A percentile compares a stretch with the other conserved stretches of the same genome.
These are phyloP conservation scores for Araneus ventricosus DNA, from an alignment of 1,140 invertebrate genomes.

Conservation along the genomic window DNA sequence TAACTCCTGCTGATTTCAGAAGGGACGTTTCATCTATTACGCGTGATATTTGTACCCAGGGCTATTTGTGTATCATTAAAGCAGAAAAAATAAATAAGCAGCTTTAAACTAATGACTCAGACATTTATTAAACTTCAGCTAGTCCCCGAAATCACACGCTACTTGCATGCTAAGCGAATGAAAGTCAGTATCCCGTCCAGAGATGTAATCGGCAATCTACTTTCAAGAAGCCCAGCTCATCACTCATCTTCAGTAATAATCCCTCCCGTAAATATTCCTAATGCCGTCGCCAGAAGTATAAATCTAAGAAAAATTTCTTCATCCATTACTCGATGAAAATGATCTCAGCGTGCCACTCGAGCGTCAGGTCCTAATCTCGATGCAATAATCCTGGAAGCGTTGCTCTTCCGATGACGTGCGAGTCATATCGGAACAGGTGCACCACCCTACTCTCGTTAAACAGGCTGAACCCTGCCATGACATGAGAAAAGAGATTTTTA, in stretches of 20 bases:
- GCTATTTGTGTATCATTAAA: too few relatives aligned
- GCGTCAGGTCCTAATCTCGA: conserved; percentile 5
- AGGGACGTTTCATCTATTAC: too few relatives aligned
- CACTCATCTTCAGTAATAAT: background rate
- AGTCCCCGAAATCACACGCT: too few relatives aligned
- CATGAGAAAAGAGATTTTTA: conserved; percentile 55
- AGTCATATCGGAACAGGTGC: background rate
- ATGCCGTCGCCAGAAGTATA: background rate
- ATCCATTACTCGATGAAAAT: background rate
- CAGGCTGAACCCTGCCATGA: conserved; percentile 8
- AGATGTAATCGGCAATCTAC: background rate
- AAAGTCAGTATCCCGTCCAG: background rate
- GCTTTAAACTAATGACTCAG: too few relatives aligned
- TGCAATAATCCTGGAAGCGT: background rate
- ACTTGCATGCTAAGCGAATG: background rate
- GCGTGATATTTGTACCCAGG: too few relatives aligned
- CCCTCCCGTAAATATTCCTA: background rate
- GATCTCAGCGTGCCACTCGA: background rate
- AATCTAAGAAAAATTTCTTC: background rate
- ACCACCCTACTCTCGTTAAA: background rate
- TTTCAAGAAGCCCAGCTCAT: background rate
- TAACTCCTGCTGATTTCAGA: too few relatives aligned
- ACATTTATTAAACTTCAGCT: too few relatives aligned
- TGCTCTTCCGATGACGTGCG: background rate
- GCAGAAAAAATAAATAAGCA: too few relatives aligned